Percentiles rank a stretch among this genome's conserved stretches.
Conservation (phyloP, 2,888 invertebrate species). For the Buathra laborator region DNA sequence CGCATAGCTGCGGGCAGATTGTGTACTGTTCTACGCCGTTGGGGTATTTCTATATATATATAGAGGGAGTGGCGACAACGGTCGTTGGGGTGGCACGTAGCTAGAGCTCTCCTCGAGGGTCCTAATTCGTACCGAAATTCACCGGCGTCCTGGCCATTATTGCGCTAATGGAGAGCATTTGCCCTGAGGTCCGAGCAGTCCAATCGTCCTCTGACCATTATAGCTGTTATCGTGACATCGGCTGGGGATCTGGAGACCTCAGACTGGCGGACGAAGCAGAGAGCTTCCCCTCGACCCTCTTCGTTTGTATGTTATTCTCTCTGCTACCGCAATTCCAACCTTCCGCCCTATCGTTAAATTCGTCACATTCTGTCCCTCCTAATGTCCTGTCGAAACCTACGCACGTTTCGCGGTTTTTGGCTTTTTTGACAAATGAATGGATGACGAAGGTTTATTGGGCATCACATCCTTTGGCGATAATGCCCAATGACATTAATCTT, state of each 20-base stretch:
- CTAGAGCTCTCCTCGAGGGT: constrained; percentile 54
- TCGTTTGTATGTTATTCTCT: constrained; percentile 4
- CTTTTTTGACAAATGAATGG: constrained; percentile 1
- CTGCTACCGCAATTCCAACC: constrained; percentile 7
- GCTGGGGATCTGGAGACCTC: constrained; percentile 51
- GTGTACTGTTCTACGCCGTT: background rate
- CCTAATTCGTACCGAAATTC: constrained; percentile 73
- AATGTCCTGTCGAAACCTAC: background rate
- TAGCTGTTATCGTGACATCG: constrained; percentile 69
- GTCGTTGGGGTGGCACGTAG: constrained; percentile 30
- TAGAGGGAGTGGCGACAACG: background rate
- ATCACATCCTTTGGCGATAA: background rate
- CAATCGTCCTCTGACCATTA: constrained; percentile 68
- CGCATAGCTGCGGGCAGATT: background rate
- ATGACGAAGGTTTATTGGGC: background rate
- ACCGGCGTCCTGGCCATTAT: constrained; percentile 72
- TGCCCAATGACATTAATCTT: constrained; percentile 5
- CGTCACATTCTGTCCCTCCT: constrained; percentile 8
- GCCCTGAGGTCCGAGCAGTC: constrained; percentile 63
- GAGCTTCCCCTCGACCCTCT: constrained; percentile 13
- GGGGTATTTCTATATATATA: constrained; percentile 11
- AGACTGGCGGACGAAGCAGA: constrained; percentile 22
- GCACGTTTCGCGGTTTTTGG: background rate
- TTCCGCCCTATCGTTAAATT: constrained; percentile 28
- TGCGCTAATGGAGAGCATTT: constrained; percentile 76